Conservation (phyloP, 2,888 invertebrate species). For the Drosophila quinaria region DNA sequence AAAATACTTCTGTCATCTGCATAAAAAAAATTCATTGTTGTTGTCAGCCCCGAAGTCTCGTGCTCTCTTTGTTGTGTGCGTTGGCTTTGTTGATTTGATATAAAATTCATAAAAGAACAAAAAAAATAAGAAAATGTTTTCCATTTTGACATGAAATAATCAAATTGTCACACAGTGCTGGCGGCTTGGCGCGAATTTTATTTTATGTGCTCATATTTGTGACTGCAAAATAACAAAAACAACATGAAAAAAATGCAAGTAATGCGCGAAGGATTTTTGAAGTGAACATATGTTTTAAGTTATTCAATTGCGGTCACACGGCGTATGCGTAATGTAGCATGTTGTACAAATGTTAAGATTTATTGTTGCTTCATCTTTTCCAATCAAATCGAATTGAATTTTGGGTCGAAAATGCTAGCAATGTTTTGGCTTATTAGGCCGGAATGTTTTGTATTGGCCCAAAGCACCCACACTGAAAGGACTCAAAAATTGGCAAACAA, state of each 20-base stretch:
- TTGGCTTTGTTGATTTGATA: conserved; percentile 58
- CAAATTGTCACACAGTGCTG: conserved; percentile 70
- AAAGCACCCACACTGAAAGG: neutral
- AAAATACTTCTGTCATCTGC: conserved; percentile 61
- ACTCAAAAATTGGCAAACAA: conserved; percentile 49
- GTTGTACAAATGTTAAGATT: conserved; percentile 12
- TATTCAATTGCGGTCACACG: conserved; percentile 34
- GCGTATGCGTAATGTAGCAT: conserved; percentile 43
- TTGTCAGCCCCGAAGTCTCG: conserved; percentile 10
- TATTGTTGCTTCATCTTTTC: conserved; percentile 8
- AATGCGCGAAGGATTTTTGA: conserved; percentile 35
- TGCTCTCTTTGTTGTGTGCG: conserved; percentile 13
- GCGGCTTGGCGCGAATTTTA: conserved; percentile 37
- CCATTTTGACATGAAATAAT: conserved; percentile 72
- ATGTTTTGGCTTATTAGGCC: conserved; percentile 40
- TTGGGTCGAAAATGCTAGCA: conserved; percentile 11
- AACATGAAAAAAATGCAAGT: conserved; percentile 5
- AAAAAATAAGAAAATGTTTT: conserved; percentile 40
- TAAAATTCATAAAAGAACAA: conserved; percentile 65
- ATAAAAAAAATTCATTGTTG: conserved; percentile 46
- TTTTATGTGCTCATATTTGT: conserved; percentile 21
- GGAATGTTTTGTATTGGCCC: conserved; percentile 15
- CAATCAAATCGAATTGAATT: conserved; percentile 5
- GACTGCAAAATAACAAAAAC: conserved; percentile 8
- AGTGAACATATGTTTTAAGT: conserved; percentile 49